Percentiles rank a stretch among this genome's conserved stretches.
These are phyloP conservation scores for Drosophila longiperda DNA, from an alignment of 2,888 invertebrate species.

Conservation along the genomic window DNA sequence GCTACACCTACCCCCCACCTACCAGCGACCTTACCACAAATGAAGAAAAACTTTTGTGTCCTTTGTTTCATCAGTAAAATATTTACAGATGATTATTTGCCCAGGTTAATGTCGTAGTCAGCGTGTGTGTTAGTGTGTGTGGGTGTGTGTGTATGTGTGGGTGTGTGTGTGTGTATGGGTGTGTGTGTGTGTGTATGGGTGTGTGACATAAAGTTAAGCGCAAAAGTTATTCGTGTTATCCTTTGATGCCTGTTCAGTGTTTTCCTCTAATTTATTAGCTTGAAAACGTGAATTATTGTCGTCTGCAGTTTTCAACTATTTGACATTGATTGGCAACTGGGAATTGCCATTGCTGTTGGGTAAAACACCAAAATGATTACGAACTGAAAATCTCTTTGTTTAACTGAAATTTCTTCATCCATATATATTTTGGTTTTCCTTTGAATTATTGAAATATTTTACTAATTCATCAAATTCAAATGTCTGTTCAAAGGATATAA, in stretches of 20 bases:
- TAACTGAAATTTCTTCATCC: background rate
- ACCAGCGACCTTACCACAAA: background rate
- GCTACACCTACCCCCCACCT: background rate
- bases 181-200: conserved; percentile 1
- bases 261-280: conserved; percentile 75
- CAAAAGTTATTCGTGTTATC: conserved; percentile 76
- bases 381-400: conserved; percentile 11
- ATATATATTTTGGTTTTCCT: background rate
- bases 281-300: conserved; percentile 74
- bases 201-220: conserved; percentile 49
- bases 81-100: conserved; percentile 75
- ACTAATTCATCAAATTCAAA: background rate
- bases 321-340: conserved; percentile 72
- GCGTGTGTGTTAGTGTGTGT: conserved; percentile 2
- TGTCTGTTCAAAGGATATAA: background rate
- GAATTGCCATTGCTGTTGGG: conserved; percentile 42
- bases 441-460: conserved; percentile 2
- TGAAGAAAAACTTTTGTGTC: conserved; percentile 39
- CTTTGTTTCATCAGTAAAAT: conserved; percentile 67
- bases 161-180: conserved; percentile 8
- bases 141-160: conserved; percentile 8
- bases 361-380: background rate
- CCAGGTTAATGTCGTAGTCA: conserved; percentile 40
- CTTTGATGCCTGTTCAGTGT: conserved; percentile 67
- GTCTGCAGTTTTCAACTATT: conserved; percentile 53